Percentiles rank a stretch among this genome's conserved stretches.
Evolutionary conservation across 2,888 invertebrate species (phyloP).

Genomic region (Ectropis crepuscularia): DNA sequence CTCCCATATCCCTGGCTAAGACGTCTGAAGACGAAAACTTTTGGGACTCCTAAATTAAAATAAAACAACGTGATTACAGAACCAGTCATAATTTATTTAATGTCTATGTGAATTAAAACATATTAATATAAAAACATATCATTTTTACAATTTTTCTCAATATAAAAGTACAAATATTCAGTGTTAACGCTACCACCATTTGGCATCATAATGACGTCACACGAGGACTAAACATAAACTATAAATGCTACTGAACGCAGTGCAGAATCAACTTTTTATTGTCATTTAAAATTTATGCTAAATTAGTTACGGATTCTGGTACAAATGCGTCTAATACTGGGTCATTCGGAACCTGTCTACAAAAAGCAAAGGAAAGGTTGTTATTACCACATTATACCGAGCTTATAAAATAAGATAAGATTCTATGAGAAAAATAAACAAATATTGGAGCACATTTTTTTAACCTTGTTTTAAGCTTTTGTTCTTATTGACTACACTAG

Average conservation of each 20-base stretch:
- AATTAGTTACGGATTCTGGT: constrained; percentile 27
- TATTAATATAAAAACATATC: constrained; percentile 69
- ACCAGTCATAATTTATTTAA: constrained; percentile 76
- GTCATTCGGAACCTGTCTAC: constrained; percentile 1
- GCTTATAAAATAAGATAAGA: no score
- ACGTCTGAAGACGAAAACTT: constrained; percentile 68
- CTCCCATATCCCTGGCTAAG: constrained; percentile 64
- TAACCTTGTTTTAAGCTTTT: no score
- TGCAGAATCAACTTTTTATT: constrained; percentile 57
- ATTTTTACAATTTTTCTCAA: constrained; percentile 57
- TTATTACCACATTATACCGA: no score
- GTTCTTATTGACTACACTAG: no score
- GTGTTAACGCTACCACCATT: constrained; percentile 49
- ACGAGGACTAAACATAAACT: constrained; percentile 45
- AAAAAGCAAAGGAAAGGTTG: no score
- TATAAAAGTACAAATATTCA: constrained; percentile 82
- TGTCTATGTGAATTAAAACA: constrained; percentile 67
- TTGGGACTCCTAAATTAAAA: constrained; percentile 63
- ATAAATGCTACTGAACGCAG: constrained; percentile 69
- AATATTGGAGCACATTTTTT: no score
- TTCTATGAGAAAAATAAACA: no score
- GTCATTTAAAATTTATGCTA: constrained; percentile 50
- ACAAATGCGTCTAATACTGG: constrained; percentile 36
- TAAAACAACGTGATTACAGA: constrained; percentile 39
- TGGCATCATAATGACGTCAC: constrained; percentile 45